Conservation (phyloP, 2,888 invertebrate species). For the Parnassius mnemosyne region DNA sequence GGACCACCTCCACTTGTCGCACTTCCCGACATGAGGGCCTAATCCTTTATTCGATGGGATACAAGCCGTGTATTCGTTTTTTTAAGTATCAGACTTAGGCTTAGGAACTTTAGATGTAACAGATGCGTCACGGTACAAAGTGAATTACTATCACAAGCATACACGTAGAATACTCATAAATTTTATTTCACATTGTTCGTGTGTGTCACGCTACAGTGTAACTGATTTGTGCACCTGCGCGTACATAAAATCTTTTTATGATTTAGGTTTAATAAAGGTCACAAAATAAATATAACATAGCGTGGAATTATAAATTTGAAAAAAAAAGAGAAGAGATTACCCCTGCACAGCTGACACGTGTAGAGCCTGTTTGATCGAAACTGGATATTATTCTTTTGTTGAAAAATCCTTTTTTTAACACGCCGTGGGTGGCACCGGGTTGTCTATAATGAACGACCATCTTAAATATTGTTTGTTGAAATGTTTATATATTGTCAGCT, state of each 20-base stretch:
- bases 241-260: no score
- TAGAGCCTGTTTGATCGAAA: constrained; percentile 41
- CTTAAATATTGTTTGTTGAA: background rate
- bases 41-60: constrained; percentile 54
- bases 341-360: constrained; percentile 37
- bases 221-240: no score
- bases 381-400: constrained; percentile 50
- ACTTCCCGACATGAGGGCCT: constrained; percentile 62
- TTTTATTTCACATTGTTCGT: background rate
- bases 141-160: background rate
- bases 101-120: constrained; percentile 3
- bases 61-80: constrained; percentile 58
- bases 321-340: no score
- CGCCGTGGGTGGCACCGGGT: constrained; percentile 36
- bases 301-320: no score
- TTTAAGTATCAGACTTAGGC: constrained; percentile 36
- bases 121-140: background rate
- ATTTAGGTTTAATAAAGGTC: no score
- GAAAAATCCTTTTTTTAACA: constrained; percentile 40
- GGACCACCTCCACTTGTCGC: constrained; percentile 59
- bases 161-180: constrained; percentile 1
- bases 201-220: no score
- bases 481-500: no score
- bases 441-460: constrained; percentile 18
- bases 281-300: no score